A percentile compares a stretch with the other conserved stretches of the same genome.
phyloP scores from a whole-genome alignment of 2,797 vertebrate species.

The Characodon lateralis region DNA sequence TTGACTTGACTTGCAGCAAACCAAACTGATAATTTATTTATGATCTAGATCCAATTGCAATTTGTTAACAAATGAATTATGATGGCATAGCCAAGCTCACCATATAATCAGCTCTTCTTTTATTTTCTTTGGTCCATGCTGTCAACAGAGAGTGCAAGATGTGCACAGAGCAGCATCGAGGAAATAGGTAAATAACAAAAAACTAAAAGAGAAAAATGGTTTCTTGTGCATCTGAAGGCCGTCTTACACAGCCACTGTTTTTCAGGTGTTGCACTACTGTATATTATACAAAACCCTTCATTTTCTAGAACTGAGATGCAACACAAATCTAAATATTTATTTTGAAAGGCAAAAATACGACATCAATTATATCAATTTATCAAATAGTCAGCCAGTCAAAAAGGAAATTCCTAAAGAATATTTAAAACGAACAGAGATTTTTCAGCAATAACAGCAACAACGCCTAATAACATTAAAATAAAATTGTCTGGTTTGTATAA shows the following conservation, averaged over 20 bases:
- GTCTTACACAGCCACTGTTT: not conserved
- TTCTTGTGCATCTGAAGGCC: not conserved
- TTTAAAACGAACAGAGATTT: no score
- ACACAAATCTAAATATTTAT: no score
- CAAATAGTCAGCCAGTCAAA: no score
- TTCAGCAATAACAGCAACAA: no score
- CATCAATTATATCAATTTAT: no score
- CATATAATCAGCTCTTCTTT: not conserved
- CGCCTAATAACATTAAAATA: no score
- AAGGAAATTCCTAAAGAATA: no score
- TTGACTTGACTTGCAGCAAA: constrained; percentile 23
- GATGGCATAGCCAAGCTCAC: not conserved
- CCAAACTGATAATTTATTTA: constrained; percentile 26
- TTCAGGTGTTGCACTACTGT: not conserved
- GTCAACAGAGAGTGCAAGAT: not conserved
- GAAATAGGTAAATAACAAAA: constrained; percentile 8
- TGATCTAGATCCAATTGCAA: constrained; percentile 11
- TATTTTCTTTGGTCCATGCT: constrained; percentile 5
- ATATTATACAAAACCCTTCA: no score
- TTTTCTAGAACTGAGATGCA: no score
- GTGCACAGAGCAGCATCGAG: constrained; percentile 5
- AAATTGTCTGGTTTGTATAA: no score
- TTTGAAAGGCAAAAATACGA: no score
- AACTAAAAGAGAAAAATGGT: not conserved
- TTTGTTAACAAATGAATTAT: not conserved